Conservation (phyloP, 2,888 invertebrate genomes). For the Sinelater perroti region DNA sequence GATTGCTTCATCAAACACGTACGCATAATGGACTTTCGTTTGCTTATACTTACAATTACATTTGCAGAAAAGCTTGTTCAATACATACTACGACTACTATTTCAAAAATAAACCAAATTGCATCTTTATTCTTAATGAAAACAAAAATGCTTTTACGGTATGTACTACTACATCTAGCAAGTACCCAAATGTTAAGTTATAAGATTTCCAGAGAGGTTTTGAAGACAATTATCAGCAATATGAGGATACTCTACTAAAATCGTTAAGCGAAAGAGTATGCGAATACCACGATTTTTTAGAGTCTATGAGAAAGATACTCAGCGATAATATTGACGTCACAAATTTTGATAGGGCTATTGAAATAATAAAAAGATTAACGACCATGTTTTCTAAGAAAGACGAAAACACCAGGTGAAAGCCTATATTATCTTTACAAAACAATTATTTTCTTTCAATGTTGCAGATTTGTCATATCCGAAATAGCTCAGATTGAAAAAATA, state of each 20-base stretch:
- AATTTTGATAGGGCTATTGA: slow-evolving; percentile 9
- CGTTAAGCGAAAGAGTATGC: background rate
- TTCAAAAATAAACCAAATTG: slow-evolving; percentile 22
- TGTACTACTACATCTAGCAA: slow-evolving; percentile 3
- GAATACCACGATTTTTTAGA: slow-evolving; percentile 14
- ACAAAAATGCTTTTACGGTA: slow-evolving; percentile 18
- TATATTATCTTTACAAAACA: background rate
- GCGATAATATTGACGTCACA: background rate
- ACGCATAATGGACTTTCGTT: too few relatives aligned
- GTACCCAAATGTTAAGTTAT: background rate
- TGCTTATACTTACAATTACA: too few relatives aligned
- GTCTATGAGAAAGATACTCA: slow-evolving; percentile 1
- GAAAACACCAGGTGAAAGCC: slow-evolving; percentile 8
- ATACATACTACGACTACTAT: slow-evolving; percentile 17
- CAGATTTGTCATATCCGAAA: slow-evolving; percentile 20
- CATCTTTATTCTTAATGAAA: slow-evolving; percentile 14
- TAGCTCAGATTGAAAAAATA: slow-evolving; percentile 14
- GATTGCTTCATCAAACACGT: slow-evolving; percentile 26
- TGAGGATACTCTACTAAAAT: background rate
- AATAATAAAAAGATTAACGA: slow-evolving; percentile 7
- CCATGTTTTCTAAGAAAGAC: background rate
- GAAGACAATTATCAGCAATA: background rate
- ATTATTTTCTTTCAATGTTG: slow-evolving; percentile 5
- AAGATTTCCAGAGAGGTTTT: background rate
- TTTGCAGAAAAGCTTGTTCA: slow-evolving; percentile 24